These are phyloP conservation scores for Prorops nasuta DNA, from an alignment of 1,140 invertebrate genomes.

Conservation along the genomic window DNA sequence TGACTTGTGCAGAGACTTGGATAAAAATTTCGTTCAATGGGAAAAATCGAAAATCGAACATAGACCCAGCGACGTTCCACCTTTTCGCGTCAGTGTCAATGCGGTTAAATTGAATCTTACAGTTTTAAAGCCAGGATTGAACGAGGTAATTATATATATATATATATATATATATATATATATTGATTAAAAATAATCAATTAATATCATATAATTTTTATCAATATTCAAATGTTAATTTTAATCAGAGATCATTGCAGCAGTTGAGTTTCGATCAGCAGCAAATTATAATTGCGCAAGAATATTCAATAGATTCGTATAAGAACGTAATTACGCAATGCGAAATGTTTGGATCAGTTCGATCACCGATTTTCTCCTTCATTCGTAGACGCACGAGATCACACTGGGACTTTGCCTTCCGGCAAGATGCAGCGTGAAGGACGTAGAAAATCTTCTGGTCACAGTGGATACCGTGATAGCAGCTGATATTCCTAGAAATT, in stretches of 20 bases:
- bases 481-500: constrained; percentile 21
- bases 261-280: no score
- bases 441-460: constrained; percentile 29
- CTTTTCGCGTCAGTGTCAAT: constrained; percentile 30
- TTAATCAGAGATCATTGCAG: no score
- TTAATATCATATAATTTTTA: no score
- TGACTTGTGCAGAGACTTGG: constrained; percentile 39
- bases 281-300: no score
- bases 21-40: constrained; percentile 14
- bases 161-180: not conserved
- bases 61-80: constrained; percentile 13
- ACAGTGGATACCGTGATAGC: constrained; percentile 16
- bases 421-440: constrained; percentile 29
- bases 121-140: constrained; percentile 14
- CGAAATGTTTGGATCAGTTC: no score
- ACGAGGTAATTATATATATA: constrained; percentile 15
- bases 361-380: constrained; percentile 6
- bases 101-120: constrained; percentile 24
- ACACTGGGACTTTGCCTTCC: constrained; percentile 45
- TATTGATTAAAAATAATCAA: no score
- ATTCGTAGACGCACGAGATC: constrained; percentile 31
- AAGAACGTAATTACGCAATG: no score
- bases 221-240: no score
- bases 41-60: not conserved
- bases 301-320: no score